Evolutionary conservation across 2,888 invertebrate genomes (phyloP), one percentile per base, ranked within the genome.

Genomic region (Pyrrhia umbra): DNA sequence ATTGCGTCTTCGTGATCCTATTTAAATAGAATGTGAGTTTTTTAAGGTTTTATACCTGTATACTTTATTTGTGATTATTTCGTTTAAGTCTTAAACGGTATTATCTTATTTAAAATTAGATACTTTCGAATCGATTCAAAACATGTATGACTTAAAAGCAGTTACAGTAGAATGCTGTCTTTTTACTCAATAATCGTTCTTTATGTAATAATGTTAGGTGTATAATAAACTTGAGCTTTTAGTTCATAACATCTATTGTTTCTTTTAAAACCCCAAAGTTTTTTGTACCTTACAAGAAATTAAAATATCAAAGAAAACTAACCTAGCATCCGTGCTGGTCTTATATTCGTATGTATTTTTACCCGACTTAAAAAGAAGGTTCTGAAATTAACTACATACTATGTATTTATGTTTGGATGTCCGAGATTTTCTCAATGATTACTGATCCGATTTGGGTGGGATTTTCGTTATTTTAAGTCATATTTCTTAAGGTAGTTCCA

Each of bases 1-100:
- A 95, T 98, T 91, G 97, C 97, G 80, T 96, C 96, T 82, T 96
- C 95, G 75, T 96, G 88, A 93, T 86, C 84, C 75, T 57, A 67
- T 56, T 68, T 39, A 56, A 62, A 64, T 50, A 65, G 57, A 79
- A 81, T 77, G 84, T 84, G 85, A 85, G 78, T 78, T 79, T 30
- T 30, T 30, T 46, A 40, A 57, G 30, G 23, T 16, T 43, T 25
- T 68, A 16, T 47, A 54, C 6, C 3, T 63, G 16, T 46, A 52
- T 45, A 62, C 27, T 27, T 42, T 49, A 13, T 54, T 50, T 54
- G 52, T 57, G 20, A 58, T 63, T 55, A 54, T 62, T 75, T 68
- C 54, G 21, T 40, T 47, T 62, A 56, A 47, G 55, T 55, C 40
- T 51, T 23, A 49, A 49, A 54, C 20, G 49, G 68, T 74, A 46